These are phyloP conservation scores for Stichodactyla helianthus DNA, from an alignment of 64 coral and sea anemone species.

Conservation along the genomic window DNA sequence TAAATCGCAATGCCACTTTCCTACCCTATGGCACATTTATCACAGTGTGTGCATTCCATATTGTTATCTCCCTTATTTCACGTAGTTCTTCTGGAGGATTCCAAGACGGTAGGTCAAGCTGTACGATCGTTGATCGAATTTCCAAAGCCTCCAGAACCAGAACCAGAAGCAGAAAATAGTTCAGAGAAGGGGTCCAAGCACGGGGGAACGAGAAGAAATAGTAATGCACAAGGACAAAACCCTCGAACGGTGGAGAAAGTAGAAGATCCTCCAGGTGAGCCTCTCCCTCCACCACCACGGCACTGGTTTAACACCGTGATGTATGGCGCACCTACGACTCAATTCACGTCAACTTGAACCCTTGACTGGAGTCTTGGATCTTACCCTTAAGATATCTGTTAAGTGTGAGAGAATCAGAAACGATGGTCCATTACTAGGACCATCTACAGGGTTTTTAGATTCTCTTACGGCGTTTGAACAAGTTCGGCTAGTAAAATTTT, in stretches of 20 bases:
- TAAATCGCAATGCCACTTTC: no score
- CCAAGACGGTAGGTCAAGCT: constrained; percentile 76
- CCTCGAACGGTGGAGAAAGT: not conserved
- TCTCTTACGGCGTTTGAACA: no score
- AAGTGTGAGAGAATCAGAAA: no score
- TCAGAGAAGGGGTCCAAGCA: constrained; percentile 75
- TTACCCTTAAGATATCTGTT: no score
- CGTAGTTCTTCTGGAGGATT: constrained; percentile 47
- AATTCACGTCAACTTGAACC: constrained; percentile 48
- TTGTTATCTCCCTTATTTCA: not conserved
- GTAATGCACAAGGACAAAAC: not conserved
- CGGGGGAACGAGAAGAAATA: constrained; percentile 28
- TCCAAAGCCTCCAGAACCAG: constrained; percentile 35
- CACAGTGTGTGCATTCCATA: not conserved
- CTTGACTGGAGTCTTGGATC: not conserved
- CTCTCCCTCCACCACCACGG: constrained; percentile 14
- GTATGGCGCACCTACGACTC: constrained; percentile 68
- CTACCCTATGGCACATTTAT: not conserved
- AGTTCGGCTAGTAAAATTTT: no score
- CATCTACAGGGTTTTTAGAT: no score
- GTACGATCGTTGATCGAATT: constrained; percentile 64
- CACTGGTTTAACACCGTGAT: constrained; percentile 91
- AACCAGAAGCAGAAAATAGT: constrained; percentile 34
- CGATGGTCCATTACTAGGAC: no score
- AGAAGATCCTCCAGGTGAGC: not conserved